Conservation (phyloP, 2,113 vertebrate genomes). For the Spermophilus dauricus region DNA sequence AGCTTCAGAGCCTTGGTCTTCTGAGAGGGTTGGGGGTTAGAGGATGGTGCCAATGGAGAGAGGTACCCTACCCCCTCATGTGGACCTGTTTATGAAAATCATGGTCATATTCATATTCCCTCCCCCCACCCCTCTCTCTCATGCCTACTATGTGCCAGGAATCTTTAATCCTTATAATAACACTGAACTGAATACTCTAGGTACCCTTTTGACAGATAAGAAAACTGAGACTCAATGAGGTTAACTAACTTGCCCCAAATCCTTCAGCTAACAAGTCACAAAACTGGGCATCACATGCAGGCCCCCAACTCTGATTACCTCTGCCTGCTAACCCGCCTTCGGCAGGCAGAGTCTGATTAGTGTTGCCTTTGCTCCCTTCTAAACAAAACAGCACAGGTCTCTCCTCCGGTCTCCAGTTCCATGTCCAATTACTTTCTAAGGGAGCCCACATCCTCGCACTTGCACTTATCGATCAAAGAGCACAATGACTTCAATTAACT, state of each 20-base stretch:
- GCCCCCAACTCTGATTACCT: rapidly evolving
- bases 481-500: not conserved
- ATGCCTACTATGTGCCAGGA: not conserved
- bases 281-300: not conserved
- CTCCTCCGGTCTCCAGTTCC: not conserved
- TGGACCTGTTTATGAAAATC: not conserved
- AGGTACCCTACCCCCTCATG: not conserved
- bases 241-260: not conserved
- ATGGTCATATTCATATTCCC: too few relatives aligned
- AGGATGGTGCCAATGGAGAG: not conserved
- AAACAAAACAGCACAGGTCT: not conserved
- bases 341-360: not conserved
- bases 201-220: not conserved
- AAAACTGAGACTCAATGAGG: not conserved
- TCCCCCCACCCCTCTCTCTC: too few relatives aligned
- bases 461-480: not conserved
- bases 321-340: not conserved
- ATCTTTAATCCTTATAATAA: not conserved
- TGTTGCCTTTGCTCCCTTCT: not conserved
- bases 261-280: not conserved
- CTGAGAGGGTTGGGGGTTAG: not conserved
- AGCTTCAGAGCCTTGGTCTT: not conserved
- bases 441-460: not conserved
- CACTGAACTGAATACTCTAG: not conserved
- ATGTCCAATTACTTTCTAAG: not conserved